Conservation (phyloP, 1,140 invertebrate species). For the Phortica variegata region DNA sequence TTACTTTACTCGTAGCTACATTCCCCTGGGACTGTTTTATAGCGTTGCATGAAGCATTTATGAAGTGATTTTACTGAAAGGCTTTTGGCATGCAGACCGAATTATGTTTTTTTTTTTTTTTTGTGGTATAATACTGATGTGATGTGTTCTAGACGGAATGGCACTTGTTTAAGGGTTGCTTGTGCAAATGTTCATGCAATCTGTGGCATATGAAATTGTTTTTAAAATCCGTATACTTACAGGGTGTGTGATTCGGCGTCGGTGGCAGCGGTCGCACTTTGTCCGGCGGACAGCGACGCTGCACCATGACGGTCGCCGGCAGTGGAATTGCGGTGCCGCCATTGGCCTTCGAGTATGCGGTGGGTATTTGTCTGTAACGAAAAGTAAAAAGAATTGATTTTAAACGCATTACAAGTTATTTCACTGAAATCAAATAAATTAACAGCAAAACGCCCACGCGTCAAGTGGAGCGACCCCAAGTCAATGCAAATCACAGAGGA, state of each 20-base stretch:
- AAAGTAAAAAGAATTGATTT: slow-evolving; percentile 8
- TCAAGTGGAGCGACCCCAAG: no score
- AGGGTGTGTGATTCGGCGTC: slow-evolving; percentile 63
- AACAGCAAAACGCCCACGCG: slow-evolving; percentile 3
- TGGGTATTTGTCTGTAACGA: slow-evolving; percentile 64
- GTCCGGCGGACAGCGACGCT: slow-evolving; percentile 71
- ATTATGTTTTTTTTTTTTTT: slow-evolving; percentile 32
- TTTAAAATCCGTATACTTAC: slow-evolving; percentile 35
- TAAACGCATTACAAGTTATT: slow-evolving; percentile 6
- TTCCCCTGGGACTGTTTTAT: no score
- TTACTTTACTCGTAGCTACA: no score
- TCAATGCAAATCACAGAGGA: no score
- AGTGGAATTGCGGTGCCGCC: slow-evolving; percentile 70
- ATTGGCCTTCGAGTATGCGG: slow-evolving; percentile 62
- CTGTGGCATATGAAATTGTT: not conserved
- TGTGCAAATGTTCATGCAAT: slow-evolving; percentile 30
- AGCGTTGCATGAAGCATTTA: no score
- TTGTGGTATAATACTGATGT: not conserved
- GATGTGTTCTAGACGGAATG: slow-evolving; percentile 3
- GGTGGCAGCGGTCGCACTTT: slow-evolving; percentile 70
- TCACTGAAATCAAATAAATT: slow-evolving; percentile 12
- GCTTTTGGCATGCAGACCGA: slow-evolving; percentile 11
- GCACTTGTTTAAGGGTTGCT: slow-evolving; percentile 10
- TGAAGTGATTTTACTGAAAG: slow-evolving; percentile 3
- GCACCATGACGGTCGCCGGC: slow-evolving; percentile 72